Base-by-base conservation (phyloP, 2,113 vertebrate genomes). In the Amazona vittata region DNA sequence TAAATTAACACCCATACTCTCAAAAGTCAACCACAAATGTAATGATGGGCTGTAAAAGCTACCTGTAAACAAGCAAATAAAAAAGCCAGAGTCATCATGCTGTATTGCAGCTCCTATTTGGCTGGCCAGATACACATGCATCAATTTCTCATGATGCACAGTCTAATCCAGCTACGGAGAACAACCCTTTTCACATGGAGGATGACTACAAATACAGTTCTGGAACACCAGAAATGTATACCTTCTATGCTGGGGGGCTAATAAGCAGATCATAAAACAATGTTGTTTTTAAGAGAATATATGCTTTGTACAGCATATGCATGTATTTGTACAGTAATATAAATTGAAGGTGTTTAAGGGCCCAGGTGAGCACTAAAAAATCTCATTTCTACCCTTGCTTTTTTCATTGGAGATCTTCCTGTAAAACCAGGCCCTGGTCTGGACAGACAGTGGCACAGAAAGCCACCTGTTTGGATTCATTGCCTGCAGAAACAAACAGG, bases 1-100 rank as follows among this genome's bases (percentile, higher is more conserved):
- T 60, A 87, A 93, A 86, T 91, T 92, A 88, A 97, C 94, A 78
- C 12, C 14, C 10, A 44, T 81, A 35, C 10, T 93, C 50, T 24
- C 64, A 87, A 71, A 95, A 87, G 52, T 71, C 65, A 90, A 59
- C 60, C 84, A 87, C 71, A 93, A 53, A 75, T 28, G 47, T 78
- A 94, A 96, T 76, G 46, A 90, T 2, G 5, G 26, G 31, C 84
- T 92, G 31, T 83, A 90, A 96, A 86, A 79, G 29, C 62, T 93
- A 73, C 71, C 26, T 82, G 41, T 88, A 94, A 96, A 96, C 52
- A 94, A 83, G 43, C 10, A 93, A 95, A 84, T 62, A 70, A 88
- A 97, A 87, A 93, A 79, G 47, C 6, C 35, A 70, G 59, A 91
- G 70, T 89, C 75, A 50, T 89, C 39, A 65, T 55, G n/a, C 12